Base-by-base conservation (phyloP, 2,113 vertebrate genomes). In the Furnarius figulus region DNA sequence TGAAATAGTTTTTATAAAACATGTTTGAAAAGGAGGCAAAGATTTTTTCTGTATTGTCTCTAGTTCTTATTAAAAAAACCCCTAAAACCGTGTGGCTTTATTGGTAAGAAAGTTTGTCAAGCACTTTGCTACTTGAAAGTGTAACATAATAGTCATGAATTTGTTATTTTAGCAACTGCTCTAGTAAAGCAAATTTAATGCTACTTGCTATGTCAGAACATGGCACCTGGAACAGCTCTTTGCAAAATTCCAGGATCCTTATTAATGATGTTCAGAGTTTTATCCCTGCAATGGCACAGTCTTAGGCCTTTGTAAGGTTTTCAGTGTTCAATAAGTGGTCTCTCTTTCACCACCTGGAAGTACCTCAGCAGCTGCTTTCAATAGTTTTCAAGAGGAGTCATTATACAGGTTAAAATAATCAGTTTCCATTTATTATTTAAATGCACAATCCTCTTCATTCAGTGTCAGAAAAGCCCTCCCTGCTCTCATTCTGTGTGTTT, bases 151-250 rank as follows among this genome's bases (percentile, higher is more conserved):
- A 58, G 13, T 6, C 37, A 23, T 35, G 2, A 24, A 31, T 86
- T 92, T 83, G 40, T 52, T 92, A 19, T 61, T 89, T 79, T 35
- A 66, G 27, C 25, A 87, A 25, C 42, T 81, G 39, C 27, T 84
- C 23, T 52, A 47, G 12, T 74, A 23, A 85, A 77, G 16, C 46
- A 87, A 42, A 20, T 52, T 7, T 49, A 40, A 24, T 65, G 25
- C 27, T 59, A 10, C 55, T 30, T 93, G 28, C 4, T 5, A 75
- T 89, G 25, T 62, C 59, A 85, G 81, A 82, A 30, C 17, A 12
- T 0, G 3, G 8, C 39, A 72, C 42, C 30, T 0, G 0, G 42
- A 72, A 18, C 35, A 76, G 35, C 19, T 83, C 39, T 33, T 82
- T 17, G 44, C 59, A 93, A 35, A 79, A 40, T 71, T 47, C 53